Evolutionary conservation across 1,140 invertebrate genomes (phyloP), one percentile per base, ranked within the genome.

Genomic region (Rhopalosiphum maidis): DNA sequence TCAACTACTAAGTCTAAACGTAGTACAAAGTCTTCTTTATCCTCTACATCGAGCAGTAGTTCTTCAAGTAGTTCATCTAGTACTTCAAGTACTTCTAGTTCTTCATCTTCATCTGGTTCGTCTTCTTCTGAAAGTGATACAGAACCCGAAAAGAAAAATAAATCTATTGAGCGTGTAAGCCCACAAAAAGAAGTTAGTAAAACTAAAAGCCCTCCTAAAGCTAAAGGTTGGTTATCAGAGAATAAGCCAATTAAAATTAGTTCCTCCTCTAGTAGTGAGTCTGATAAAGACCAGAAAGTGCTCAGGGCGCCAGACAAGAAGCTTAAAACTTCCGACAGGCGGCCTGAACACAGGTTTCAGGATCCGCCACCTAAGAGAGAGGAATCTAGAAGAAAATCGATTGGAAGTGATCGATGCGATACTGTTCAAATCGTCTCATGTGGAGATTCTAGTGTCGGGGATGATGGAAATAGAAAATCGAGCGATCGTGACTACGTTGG

Each of bases 301-400:
- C 96, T 96, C 95, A 97, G 96, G 96, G 96, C 97, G 96, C 96
- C 96, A 95, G 97, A 97, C 95, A 97, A 97, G 97, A 97, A 97
- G 97, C 97, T 97, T 97, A 97, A 97, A 97, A 97, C 97, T 97
- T 97, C 97, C 97, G 97, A 97, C 96, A 96, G 96, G 96, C 96
- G 96, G 96, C 96, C 96, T 96, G 96, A 96, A 96, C 96, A 96
- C 96, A 96, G 97, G 96, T 96, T 96, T 96, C 96, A 96, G 96
- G 96, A 96, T 96, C 96, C 96, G 96, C 94, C 96, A 97, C 95
- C 95, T 97, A 96, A 97, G 96, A 96, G 97, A 97, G 96, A 97
- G 96, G 96, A 97, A 97, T 95, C 96, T 96, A 87, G 93, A 93
- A 93, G 94, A 94, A 94, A 94, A 94, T 94, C 87, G 94, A 86